Evolutionary conservation across 1,140 invertebrate species (phyloP).

Genomic region (Drosophila sp.): DNA sequence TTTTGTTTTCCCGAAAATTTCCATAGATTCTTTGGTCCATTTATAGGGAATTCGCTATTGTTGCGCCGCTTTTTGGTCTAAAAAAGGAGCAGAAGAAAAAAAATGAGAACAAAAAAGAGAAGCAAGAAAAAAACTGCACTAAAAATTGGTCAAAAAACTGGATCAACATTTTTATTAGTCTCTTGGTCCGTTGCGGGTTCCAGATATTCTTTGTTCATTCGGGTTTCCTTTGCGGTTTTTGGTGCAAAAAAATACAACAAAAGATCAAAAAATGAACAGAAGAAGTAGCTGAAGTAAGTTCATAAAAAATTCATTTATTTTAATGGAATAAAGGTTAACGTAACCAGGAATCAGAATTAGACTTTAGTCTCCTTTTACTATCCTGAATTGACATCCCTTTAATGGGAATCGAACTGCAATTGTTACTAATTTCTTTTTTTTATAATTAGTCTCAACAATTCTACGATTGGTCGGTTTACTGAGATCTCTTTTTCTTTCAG

Average conservation of each 20-base stretch:
- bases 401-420: too few species aligned
- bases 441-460: too few species aligned
- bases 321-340: too few species aligned
- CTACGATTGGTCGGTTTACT: too few species aligned
- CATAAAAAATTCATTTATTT: too few species aligned
- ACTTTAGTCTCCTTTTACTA: too few species aligned
- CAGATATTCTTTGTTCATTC: slow-evolving; percentile 36
- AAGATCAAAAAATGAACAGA: not conserved
- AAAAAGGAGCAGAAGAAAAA: slow-evolving; percentile 35
- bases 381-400: too few species aligned
- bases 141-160: slow-evolving; percentile 83
- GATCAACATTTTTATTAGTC: slow-evolving; percentile 68
- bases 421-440: too few species aligned
- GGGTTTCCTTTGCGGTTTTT: slow-evolving; percentile 22
- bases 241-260: slow-evolving; percentile 1
- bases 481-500: too few species aligned
- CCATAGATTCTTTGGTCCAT: slow-evolving; percentile 29
- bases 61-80: slow-evolving; percentile 26
- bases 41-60: slow-evolving; percentile 36
- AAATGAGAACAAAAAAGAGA: slow-evolving; percentile 59
- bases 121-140: slow-evolving; percentile 75
- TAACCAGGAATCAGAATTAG: too few species aligned
- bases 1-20: slow-evolving; percentile 29
- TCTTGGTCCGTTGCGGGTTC: slow-evolving; percentile 24
- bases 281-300: too few species aligned